Evolutionary conservation across 2,888 invertebrate genomes (phyloP).

Genomic region (Caenorhabditis plicata): DNA sequence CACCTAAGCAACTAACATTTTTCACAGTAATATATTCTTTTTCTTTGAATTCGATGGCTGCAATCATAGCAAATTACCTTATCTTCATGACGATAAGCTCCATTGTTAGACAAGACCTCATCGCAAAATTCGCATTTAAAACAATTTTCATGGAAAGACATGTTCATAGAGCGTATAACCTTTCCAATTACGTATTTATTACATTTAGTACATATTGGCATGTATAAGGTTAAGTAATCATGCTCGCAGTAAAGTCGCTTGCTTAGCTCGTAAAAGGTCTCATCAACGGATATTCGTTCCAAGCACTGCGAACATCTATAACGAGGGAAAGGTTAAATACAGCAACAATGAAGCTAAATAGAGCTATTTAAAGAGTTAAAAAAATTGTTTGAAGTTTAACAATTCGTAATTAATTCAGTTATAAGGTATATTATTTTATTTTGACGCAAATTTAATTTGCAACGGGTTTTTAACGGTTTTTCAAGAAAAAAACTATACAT

Average conservation of each 20-base stretch:
- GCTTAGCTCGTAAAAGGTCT: slow-evolving; percentile 96
- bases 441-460: no score
- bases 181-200: slow-evolving; percentile 29
- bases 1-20: slow-evolving; percentile 41
- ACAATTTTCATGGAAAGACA: slow-evolving; percentile 37
- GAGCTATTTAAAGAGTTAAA: neutral
- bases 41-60: slow-evolving; percentile 26
- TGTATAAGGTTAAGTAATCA: slow-evolving; percentile 39
- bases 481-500: no score
- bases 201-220: slow-evolving; percentile 43
- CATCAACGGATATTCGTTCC: slow-evolving; percentile 91
- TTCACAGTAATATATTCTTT: slow-evolving; percentile 29
- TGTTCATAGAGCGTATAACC: slow-evolving; percentile 31
- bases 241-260: slow-evolving; percentile 69
- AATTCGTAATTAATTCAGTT: no score
- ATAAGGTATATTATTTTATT: no score
- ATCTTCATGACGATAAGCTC: slow-evolving; percentile 7
- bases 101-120: slow-evolving; percentile 14
- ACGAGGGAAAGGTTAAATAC: slow-evolving; percentile 70
- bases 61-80: slow-evolving; percentile 28
- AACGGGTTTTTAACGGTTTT: no score
- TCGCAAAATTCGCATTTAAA: slow-evolving; percentile 38
- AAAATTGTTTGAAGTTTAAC: neutral
- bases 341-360: slow-evolving; percentile 70
- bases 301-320: slow-evolving; percentile 93